These are phyloP conservation scores for Ctenochaetus hawaiiensis DNA, from an alignment of 2,797 vertebrate genomes.

Conservation along the genomic window DNA sequence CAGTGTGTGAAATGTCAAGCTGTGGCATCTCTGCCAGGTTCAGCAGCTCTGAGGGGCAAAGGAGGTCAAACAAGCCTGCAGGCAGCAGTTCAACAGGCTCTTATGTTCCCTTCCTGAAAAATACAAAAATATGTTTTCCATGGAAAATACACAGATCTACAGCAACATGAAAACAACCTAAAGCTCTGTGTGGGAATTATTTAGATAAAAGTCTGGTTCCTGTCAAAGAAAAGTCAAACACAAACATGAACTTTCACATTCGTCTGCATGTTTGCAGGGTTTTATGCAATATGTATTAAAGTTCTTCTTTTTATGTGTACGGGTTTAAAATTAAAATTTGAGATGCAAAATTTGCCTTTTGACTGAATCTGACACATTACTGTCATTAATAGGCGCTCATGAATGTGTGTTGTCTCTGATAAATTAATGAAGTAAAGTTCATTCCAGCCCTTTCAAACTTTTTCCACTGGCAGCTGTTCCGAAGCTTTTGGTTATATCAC, in stretches of 20 bases:
- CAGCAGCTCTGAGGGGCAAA: conserved; percentile 35
- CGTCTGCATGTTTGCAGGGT: not conserved
- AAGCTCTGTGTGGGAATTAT: not conserved
- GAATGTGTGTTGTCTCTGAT: not conserved
- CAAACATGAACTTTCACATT: not conserved
- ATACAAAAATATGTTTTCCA: not conserved
- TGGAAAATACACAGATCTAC: not conserved
- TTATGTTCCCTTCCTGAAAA: conserved; percentile 3
- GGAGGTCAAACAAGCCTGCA: conserved; percentile 65
- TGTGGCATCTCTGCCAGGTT: conserved; percentile 49
- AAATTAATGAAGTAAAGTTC: not conserved
- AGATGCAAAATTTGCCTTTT: no score
- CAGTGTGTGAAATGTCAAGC: conserved; percentile 35
- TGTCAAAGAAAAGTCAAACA: not conserved
- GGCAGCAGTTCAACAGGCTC: conserved; percentile 45
- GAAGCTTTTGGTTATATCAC: not conserved
- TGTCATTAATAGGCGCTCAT: no score
- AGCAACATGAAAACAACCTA: not conserved
- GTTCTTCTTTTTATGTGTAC: not conserved
- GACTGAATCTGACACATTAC: not conserved
- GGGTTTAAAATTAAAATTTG: not conserved
- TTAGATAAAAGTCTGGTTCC: not conserved
- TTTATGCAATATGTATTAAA: no score
- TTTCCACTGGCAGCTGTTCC: not conserved
- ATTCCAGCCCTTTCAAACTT: not conserved